phyloP scores from a whole-genome alignment of 2,797 vertebrate genomes.

The Rhinoraja longicauda region DNA sequence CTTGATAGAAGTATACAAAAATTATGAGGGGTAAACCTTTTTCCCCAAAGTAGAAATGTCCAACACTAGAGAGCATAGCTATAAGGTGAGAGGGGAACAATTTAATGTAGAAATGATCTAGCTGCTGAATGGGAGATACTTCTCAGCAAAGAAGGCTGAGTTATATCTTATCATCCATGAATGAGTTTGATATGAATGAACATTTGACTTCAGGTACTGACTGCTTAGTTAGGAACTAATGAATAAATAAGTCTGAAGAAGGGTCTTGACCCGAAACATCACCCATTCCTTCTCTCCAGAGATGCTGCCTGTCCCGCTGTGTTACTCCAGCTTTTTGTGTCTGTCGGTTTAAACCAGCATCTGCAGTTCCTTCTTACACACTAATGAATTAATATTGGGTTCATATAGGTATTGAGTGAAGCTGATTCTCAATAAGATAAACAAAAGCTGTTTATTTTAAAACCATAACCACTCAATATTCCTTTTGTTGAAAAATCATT shows the following conservation, averaged over 20 bases:
- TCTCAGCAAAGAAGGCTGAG: background rate
- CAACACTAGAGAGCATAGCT: too few species aligned
- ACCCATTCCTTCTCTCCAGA: too few species aligned
- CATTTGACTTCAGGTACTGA: background rate
- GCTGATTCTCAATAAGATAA: background rate
- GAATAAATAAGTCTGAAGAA: background rate
- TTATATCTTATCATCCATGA: background rate
- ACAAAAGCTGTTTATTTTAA: background rate
- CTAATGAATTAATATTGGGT: too few species aligned
- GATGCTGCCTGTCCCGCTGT: too few species aligned
- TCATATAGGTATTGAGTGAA: background rate
- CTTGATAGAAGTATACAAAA: too few species aligned
- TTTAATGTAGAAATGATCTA: background rate
- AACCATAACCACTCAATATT: background rate
- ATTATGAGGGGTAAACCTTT: too few species aligned
- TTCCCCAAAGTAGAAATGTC: too few species aligned
- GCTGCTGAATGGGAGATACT: background rate
- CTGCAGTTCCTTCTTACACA: too few species aligned
- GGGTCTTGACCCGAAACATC: too few species aligned
- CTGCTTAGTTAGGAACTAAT: background rate
- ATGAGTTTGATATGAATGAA: background rate
- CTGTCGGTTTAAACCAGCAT: too few species aligned
- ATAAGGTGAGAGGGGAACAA: too few species aligned
- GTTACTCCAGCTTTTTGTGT: too few species aligned
- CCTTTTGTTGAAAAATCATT: background rate